A percentile compares a stretch with the other conserved stretches of the same genome.
phyloP scores from a whole-genome alignment of 2,888 invertebrate species.

The Pyrgus malvae region DNA sequence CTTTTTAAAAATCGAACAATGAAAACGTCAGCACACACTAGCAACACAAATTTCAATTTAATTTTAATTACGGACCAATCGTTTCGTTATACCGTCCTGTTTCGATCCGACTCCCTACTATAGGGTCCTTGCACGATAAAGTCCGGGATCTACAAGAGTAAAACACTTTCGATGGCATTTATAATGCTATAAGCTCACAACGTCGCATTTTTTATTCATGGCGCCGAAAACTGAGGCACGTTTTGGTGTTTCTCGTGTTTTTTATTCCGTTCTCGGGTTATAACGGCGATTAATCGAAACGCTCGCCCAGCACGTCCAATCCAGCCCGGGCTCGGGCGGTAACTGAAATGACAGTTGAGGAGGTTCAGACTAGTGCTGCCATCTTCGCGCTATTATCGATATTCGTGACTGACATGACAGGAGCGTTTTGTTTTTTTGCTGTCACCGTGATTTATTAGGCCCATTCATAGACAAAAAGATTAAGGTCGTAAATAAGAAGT shows the following conservation, averaged over 20 bases:
- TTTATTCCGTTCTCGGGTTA: slow-evolving; percentile 32
- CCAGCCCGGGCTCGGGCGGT: slow-evolving; percentile 65
- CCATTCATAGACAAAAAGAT: slow-evolving; percentile 16
- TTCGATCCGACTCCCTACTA: slow-evolving; percentile 41
- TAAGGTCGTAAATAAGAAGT: slow-evolving; percentile 6
- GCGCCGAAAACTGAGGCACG: slow-evolving; percentile 22
- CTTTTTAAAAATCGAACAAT: slow-evolving; percentile 18
- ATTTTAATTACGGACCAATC: slow-evolving; percentile 17
- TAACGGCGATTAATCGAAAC: slow-evolving; percentile 29
- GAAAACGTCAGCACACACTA: slow-evolving; percentile 14
- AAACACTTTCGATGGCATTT: slow-evolving; percentile 38
- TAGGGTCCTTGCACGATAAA: slow-evolving; percentile 40
- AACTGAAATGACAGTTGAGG: slow-evolving; percentile 45
- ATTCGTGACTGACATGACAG: slow-evolving; percentile 25
- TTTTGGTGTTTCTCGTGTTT: slow-evolving; percentile 31
- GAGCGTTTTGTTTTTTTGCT: slow-evolving; percentile 34
- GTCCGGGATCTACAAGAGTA: slow-evolving; percentile 38
- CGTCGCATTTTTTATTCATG: slow-evolving; percentile 45
- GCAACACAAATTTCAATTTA: slow-evolving; percentile 20
- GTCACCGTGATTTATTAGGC: slow-evolving; percentile 10
- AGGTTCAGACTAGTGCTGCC: slow-evolving; percentile 37
- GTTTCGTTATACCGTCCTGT: slow-evolving; percentile 39
- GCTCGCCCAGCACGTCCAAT: slow-evolving; percentile 32
- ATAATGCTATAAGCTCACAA: slow-evolving; percentile 31
- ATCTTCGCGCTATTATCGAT: slow-evolving; percentile 45